Base-by-base conservation (phyloP, 2,888 invertebrate species). In the Lepidonotus clava region DNA sequence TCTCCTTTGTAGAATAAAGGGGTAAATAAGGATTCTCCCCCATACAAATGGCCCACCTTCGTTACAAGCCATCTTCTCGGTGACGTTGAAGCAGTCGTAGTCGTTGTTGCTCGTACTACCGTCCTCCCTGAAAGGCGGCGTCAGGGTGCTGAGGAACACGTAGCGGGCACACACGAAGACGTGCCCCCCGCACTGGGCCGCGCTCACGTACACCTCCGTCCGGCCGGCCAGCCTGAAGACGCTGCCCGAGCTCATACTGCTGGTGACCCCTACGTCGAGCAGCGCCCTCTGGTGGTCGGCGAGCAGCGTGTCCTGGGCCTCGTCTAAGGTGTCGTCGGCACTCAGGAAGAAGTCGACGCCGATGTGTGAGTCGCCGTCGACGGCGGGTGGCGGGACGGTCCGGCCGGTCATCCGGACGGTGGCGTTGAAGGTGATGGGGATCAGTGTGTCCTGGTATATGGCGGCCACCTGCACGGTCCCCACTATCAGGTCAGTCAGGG, bases 361-460 rank as follows among this genome's bases (percentile, higher is more conserved):
- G 28, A 80, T 24, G 18, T 80, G 80, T 0, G 80, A 80, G 14
- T 21, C n/a, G 11, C 41, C 51, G 38, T 6, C 28, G 11, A 18
- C 5, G 51, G 14, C 46, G 2, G 28, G 46, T 51, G 11, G 14
- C 24, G 46, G 21, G 0, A 80, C n/a, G n/a, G 18, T 11, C 0
- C 80, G 80, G 24, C 80, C 80, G 14, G 28, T 80, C 5, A 46
- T 46, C 32, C 14, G 24, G 11, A 80, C 28, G 11, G 8, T 32
- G 1, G 80, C 80, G 6, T n/a, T n/a, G 80, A 24, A 80, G 41
- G 24, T 51, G 28, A 80, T 8, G 8, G 80, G 46, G 41, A 51
- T 18, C 0, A 24, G 51, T 4, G 80, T 80, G 80, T 80, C 46
- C 24, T 80, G 80, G 51, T 80, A 80, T 8, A 80, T 80, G 1